These are phyloP conservation scores for Pollenia amentaria DNA, from an alignment of 2,888 invertebrate species.

Conservation along the genomic window DNA sequence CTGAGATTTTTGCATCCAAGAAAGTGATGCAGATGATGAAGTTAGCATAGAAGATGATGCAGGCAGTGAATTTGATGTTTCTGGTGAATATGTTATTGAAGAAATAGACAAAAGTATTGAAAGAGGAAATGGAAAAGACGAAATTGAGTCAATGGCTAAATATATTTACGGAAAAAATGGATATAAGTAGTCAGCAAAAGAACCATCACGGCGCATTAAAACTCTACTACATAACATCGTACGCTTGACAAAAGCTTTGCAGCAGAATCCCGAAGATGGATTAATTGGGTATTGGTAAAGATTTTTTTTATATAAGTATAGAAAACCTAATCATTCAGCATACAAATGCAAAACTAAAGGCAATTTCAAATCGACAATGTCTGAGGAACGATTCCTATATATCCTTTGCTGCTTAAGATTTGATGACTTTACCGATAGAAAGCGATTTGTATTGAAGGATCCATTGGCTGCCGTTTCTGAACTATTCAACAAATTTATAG, in stretches of 20 bases:
- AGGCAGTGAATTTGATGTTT: slow-evolving; percentile 37
- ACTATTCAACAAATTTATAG: slow-evolving; percentile 57
- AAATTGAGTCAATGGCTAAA: slow-evolving; percentile 13
- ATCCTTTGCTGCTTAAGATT: slow-evolving; percentile 11
- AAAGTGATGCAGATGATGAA: slow-evolving; percentile 39
- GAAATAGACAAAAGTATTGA: slow-evolving; percentile 53
- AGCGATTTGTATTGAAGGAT: slow-evolving; percentile 51
- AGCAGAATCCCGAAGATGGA: slow-evolving; percentile 18
- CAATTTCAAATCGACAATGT: slow-evolving; percentile 57
- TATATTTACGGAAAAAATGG: slow-evolving; percentile 45
- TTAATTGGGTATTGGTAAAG: slow-evolving; percentile 31
- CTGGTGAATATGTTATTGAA: slow-evolving; percentile 47
- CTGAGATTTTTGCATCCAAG: slow-evolving; percentile 28
- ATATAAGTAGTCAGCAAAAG: slow-evolving; percentile 8
- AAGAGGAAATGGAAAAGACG: slow-evolving; percentile 32
- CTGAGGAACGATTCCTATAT: slow-evolving; percentile 26
- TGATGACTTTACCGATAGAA: slow-evolving; percentile 35
- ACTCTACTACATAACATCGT: slow-evolving; percentile 23
- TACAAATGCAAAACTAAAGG: slow-evolving; percentile 42
- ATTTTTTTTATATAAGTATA: slow-evolving; percentile 1
- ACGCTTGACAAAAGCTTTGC: neutral
- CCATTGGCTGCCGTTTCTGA: slow-evolving; percentile 62
- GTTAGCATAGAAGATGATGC: slow-evolving; percentile 11
- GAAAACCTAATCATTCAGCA: slow-evolving; percentile 52
- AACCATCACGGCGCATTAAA: neutral